A percentile compares a stretch with the other conserved stretches of the same genome.
phyloP scores from a whole-genome alignment of 2,113 vertebrate species.

The Leptobrachium ailaonicum region DNA sequence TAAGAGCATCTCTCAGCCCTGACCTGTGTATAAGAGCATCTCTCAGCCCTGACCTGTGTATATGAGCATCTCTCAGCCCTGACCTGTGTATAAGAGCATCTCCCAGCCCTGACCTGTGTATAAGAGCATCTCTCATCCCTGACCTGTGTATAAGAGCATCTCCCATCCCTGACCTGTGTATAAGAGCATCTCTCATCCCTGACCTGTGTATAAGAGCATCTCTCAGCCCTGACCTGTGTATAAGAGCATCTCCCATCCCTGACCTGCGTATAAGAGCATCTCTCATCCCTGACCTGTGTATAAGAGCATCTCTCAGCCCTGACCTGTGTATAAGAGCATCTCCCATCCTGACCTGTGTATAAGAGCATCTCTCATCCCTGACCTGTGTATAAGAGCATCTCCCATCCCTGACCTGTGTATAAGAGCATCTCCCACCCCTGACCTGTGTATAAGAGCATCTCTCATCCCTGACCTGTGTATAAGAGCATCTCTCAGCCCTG shows the following conservation, averaged over 20 bases:
- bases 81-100: neutral
- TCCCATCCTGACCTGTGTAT: too few species aligned
- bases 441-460: neutral
- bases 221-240: neutral
- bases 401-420: neutral
- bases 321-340: neutral
- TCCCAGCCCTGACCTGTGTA: neutral
- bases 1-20: too few species aligned
- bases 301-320: neutral
- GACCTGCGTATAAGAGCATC: neutral
- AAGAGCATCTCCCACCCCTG: neutral
- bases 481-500: neutral
- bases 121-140: neutral
- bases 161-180: neutral
- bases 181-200: neutral
- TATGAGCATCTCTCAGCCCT: neutral
- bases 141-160: neutral
- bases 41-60: neutral
- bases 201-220: neutral
- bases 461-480: neutral
- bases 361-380: too few species aligned
- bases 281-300: neutral
- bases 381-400: neutral
- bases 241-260: too few species aligned
- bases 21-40: too few species aligned